These are phyloP conservation scores for Decapterus maruadsi DNA, from an alignment of 2,797 vertebrate genomes.

Conservation along the genomic window DNA sequence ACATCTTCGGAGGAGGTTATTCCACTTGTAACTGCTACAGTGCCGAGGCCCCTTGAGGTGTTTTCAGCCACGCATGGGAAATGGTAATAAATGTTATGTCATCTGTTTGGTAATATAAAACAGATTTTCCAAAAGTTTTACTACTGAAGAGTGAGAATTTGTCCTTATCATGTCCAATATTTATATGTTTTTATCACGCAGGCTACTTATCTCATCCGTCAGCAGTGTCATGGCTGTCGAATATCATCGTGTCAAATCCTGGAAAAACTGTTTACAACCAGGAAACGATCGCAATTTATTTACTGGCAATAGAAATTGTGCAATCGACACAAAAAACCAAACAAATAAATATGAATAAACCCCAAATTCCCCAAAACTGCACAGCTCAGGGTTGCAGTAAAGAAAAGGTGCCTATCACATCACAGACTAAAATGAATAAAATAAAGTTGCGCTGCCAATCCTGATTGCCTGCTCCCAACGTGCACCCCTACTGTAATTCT, in stretches of 20 bases:
- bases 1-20: slow-evolving; percentile 73
- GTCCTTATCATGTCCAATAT: slow-evolving; percentile 41
- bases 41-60: slow-evolving; percentile 58
- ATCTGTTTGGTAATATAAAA: slow-evolving; percentile 57
- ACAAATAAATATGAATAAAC: neutral
- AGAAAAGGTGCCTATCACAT: slow-evolving; percentile 13
- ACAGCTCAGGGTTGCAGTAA: neutral
- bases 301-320: neutral
- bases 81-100: slow-evolving; percentile 68
- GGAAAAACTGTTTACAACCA: no score
- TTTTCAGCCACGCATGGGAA: slow-evolving; percentile 57
- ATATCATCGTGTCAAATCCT: neutral
- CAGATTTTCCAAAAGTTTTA: slow-evolving; percentile 52
- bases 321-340: neutral
- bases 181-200: slow-evolving; percentile 12
- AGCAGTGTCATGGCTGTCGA: neutral
- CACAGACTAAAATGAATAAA: slow-evolving; percentile 52
- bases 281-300: neutral
- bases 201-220: slow-evolving; percentile 43
- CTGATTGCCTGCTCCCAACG: slow-evolving; percentile 56
- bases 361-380: neutral
- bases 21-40: slow-evolving; percentile 64
- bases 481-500: slow-evolving; percentile 64
- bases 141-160: slow-evolving; percentile 29
- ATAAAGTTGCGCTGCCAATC: slow-evolving; percentile 55